These are phyloP conservation scores for Gymnocheta viridis DNA, from an alignment of 2,888 invertebrate species.

Conservation along the genomic window DNA sequence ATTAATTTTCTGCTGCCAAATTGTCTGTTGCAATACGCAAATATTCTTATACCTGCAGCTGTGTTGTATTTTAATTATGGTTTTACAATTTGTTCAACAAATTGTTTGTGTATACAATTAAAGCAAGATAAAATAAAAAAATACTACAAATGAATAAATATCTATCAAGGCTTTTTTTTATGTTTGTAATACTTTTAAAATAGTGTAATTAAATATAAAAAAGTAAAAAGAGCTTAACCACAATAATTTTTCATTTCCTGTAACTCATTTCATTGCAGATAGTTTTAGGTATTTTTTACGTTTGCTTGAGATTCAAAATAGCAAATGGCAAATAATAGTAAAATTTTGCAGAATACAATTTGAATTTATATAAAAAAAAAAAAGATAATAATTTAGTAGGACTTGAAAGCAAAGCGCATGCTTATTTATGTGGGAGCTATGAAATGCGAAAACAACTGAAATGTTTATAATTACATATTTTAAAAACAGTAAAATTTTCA, in stretches of 20 bases:
- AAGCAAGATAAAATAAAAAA: no score
- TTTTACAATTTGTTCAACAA: constrained; percentile 43
- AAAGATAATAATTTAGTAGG: not conserved
- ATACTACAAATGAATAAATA: not conserved
- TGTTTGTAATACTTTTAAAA: constrained; percentile 21
- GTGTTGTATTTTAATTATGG: constrained; percentile 25
- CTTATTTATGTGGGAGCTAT: not conserved
- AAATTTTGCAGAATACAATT: constrained; percentile 17
- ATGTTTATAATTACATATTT: not conserved
- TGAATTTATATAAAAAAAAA: constrained; percentile 1
- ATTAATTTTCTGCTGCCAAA: constrained; percentile 37
- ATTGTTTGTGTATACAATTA: constrained; percentile 29
- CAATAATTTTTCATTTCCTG: constrained; percentile 65
- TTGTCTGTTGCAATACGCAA: constrained; percentile 34
- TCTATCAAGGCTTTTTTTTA: not conserved
- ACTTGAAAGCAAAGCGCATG: not conserved
- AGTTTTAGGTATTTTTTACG: not conserved
- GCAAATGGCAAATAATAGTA: constrained; percentile 2
- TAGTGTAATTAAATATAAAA: constrained; percentile 54
- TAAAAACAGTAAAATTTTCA: constrained; percentile 13
- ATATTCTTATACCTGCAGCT: constrained; percentile 12
- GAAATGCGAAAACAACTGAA: not conserved
- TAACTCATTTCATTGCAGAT: constrained; percentile 53
- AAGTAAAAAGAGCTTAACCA: constrained; percentile 44
- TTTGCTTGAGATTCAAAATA: constrained; percentile 19